Conservation (phyloP, 2,888 invertebrate genomes). For the Sclerodermus sp. region DNA sequence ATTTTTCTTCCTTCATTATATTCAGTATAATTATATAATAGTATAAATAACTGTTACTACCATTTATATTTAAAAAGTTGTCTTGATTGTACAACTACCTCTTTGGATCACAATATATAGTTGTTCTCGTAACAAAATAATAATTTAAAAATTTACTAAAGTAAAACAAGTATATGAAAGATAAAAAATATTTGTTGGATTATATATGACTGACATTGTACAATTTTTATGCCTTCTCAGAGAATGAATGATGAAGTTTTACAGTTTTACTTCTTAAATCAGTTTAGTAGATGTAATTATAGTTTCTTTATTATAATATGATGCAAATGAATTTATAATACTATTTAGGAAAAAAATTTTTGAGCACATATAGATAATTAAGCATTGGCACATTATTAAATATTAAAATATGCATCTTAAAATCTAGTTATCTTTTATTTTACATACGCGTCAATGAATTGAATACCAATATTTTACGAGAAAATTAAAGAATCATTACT, state of each 20-base stretch:
- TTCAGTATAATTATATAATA: background rate
- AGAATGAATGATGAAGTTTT: too few species aligned
- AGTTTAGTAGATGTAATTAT: too few species aligned
- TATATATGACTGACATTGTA: too few species aligned
- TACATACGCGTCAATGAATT: background rate
- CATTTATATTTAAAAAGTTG: too few species aligned
- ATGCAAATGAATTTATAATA: background rate
- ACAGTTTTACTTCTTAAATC: too few species aligned
- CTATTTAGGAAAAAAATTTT: conserved; percentile 13
- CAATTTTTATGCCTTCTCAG: too few species aligned
- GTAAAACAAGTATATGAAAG: conserved; percentile 8
- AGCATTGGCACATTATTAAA: background rate
- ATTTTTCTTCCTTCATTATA: too few species aligned
- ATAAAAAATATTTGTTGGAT: conserved; percentile 10
- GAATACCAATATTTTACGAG: conserved; percentile 2
- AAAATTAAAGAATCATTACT: background rate
- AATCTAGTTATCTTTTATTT: background rate
- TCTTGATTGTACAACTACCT: background rate
- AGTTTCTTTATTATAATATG: too few species aligned
- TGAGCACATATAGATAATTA: background rate
- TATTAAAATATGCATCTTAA: background rate
- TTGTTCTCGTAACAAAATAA: too few species aligned
- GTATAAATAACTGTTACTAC: conserved; percentile 5
- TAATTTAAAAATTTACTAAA: conserved; percentile 4
- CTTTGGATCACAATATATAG: conserved; percentile 5